Conservation (phyloP, 2,888 invertebrate genomes). For the Sarcophaga caerulescens region DNA sequence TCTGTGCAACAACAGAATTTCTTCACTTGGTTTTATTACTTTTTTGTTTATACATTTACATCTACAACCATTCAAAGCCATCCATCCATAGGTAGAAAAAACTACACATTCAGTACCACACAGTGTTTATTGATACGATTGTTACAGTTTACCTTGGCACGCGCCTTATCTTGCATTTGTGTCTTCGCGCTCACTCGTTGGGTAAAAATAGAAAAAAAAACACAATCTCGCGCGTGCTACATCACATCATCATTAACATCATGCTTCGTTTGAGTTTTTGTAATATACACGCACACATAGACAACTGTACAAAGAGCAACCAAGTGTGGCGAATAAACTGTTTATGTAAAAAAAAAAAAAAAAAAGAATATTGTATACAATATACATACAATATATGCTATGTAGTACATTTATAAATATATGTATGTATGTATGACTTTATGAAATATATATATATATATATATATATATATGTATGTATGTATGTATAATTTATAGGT, state of each 20-base stretch:
- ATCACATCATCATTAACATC: slow-evolving; percentile 62
- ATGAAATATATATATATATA: too few species aligned
- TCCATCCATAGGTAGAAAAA: background rate
- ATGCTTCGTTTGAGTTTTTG: slow-evolving; percentile 59
- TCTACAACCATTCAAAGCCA: background rate
- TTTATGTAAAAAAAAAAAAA: background rate
- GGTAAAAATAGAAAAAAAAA: slow-evolving; percentile 18
- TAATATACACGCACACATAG: slow-evolving; percentile 53
- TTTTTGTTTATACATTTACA: background rate
- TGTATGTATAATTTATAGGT: background rate
- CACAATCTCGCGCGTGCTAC: slow-evolving; percentile 61
- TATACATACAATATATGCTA: background rate
- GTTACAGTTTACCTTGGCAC: slow-evolving; percentile 62
- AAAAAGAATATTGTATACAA: too few species aligned
- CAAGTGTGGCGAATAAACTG: slow-evolving; percentile 56
- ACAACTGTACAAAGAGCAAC: slow-evolving; percentile 35
- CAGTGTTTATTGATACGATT: slow-evolving; percentile 42
- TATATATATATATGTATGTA: background rate
- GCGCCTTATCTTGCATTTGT: slow-evolving; percentile 61
- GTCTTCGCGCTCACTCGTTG: slow-evolving; percentile 54
- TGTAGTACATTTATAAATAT: background rate
- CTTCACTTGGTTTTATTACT: slow-evolving; percentile 22
- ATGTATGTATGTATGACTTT: background rate
- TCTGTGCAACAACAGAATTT: slow-evolving; percentile 13
- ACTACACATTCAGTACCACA: background rate